Conservation (phyloP, 2,797 vertebrate species). For the Ambastaia sidthimunki region DNA sequence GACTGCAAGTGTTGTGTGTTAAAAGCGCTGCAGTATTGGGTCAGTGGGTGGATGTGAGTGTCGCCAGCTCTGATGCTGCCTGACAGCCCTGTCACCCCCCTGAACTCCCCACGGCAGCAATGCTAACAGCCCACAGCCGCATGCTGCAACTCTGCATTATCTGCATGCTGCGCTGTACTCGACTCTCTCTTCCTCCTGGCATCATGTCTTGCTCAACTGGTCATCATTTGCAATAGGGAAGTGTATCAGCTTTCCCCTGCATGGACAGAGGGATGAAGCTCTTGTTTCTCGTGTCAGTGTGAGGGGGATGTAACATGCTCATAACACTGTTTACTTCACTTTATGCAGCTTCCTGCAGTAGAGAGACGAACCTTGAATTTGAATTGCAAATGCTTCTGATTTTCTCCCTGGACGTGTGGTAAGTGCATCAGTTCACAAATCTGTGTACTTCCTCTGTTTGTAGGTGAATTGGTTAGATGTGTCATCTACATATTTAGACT, state of each 20-base stretch:
- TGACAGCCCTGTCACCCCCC: constrained; percentile 27
- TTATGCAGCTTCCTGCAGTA: constrained; percentile 16
- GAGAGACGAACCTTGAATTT: constrained; percentile 36
- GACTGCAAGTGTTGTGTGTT: neutral
- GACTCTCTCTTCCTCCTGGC: neutral
- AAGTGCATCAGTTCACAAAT: constrained; percentile 9
- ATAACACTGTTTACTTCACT: constrained; percentile 7
- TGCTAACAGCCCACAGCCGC: constrained; percentile 6
- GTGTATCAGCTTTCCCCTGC: constrained; percentile 45
- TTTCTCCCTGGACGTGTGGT: constrained; percentile 2
- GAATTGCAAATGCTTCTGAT: constrained; percentile 43
- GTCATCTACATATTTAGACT: no score
- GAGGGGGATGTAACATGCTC: constrained; percentile 36
- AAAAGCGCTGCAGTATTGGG: constrained; percentile 6
- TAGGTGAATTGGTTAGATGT: neutral
- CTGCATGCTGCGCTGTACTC: constrained; percentile 4
- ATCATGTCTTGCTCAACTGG: constrained; percentile 21
- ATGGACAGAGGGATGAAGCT: constrained; percentile 27
- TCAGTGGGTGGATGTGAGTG: constrained; percentile 33
- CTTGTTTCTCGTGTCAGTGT: constrained; percentile 41
- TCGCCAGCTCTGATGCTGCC: constrained; percentile 16
- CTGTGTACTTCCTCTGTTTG: neutral
- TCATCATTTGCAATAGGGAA: constrained; percentile 48
- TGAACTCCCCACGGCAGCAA: neutral
- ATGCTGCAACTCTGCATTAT: constrained; percentile 15